Base-by-base conservation (phyloP, 2,797 vertebrate genomes). In the Cichlasoma orientale region DNA sequence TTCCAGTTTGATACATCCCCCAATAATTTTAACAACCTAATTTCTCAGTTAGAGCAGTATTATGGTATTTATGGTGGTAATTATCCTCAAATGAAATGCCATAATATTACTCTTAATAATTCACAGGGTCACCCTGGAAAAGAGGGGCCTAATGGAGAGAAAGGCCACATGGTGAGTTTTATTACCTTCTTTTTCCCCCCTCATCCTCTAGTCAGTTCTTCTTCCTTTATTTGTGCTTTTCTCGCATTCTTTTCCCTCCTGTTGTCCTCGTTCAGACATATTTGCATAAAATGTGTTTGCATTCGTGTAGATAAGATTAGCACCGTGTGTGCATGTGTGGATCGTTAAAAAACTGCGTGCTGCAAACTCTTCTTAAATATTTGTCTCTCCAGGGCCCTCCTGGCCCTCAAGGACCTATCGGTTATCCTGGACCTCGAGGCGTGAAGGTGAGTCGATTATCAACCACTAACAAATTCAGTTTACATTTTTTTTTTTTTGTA, bases 111-210 rank as follows among this genome's bases (percentile, higher is more conserved):
- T 85, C 29, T 92, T 75, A 88, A 93, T 93, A 77, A 93, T 92
- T 92, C 47, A 86, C 86, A 99, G 98, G 98, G 98, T 88, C 98
- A 99, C 89, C 98, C 98, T 50, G 98, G 98, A 88, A 99, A 99
- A 93, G 98, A 99, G 89, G 98, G 98, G 19, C 98, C 98, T 59
- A 29, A 92, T 2, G 98, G 98, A 82, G 98, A 99, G 85, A 99
- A 99, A 92, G 98, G 98, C 57, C 95, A 95, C 76, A 74, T 97
- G 97, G 98, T 99, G 53, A 54, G 95, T 90, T 68, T 54, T 12
- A 69, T 0, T 25, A 38, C 3, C 54, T 21, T 2, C 11, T 3
- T 44, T 23, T 29, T 33, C 7, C 7, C 7, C 7, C 31, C 11
- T 52, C 27, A 57, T 31, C 50, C 6, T 58, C 52, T 61, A 72